phyloP scores from a whole-genome alignment of 23 tunicate genomes.

The Styela clava region DNA sequence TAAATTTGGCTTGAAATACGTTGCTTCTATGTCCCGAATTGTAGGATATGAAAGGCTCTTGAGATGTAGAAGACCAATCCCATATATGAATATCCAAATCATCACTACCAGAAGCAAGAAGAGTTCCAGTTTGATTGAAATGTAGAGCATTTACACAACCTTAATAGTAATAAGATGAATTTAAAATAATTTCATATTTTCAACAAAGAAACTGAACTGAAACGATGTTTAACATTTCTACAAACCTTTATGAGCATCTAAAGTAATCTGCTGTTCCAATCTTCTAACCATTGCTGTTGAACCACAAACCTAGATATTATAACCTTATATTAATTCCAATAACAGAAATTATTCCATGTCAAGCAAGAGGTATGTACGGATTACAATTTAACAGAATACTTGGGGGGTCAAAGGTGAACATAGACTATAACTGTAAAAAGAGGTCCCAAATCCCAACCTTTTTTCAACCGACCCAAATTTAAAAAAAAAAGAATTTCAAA shows the following conservation, averaged over 20 bases:
- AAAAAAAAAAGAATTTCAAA: no score
- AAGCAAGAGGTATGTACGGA: no score
- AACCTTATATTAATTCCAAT: no score
- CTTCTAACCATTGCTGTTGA: slow-evolving; percentile 54
- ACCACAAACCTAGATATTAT: slow-evolving; percentile 50
- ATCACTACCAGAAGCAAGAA: slow-evolving; percentile 91
- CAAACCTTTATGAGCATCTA: slow-evolving; percentile 65
- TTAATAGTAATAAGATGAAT: neutral
- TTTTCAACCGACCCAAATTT: no score
- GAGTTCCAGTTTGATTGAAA: slow-evolving; percentile 70
- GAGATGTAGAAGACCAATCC: slow-evolving; percentile 50
- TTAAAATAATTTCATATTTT: neutral
- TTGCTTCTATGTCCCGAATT: slow-evolving; percentile 88
- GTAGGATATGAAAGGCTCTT: slow-evolving; percentile 44
- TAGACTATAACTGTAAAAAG: no score
- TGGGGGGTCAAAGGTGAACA: no score
- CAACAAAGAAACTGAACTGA: neutral
- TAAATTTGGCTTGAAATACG: slow-evolving; percentile 82
- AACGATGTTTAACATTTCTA: no score
- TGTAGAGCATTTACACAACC: slow-evolving; percentile 94
- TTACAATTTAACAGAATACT: no score
- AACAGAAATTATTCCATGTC: no score
- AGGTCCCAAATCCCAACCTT: no score
- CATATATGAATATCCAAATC: slow-evolving; percentile 65
- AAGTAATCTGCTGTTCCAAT: slow-evolving; percentile 35